Conservation (phyloP, 1,140 invertebrate genomes). For the Vanessa atalanta region DNA sequence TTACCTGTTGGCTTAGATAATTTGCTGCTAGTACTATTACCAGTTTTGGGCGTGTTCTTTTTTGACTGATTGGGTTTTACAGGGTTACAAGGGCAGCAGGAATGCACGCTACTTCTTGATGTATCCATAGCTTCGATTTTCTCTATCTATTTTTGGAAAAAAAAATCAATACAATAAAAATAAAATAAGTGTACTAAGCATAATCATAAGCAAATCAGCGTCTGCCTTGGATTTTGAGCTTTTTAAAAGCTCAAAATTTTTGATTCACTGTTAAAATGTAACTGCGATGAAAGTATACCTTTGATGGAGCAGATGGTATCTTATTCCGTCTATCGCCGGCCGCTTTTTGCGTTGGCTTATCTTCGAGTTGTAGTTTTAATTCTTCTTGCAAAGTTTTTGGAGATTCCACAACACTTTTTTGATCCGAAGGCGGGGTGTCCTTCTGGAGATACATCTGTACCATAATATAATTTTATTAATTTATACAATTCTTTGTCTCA, state of each 20-base stretch:
- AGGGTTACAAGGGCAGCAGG: constrained; percentile 66
- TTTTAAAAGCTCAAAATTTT: neutral
- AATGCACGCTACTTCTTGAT: constrained; percentile 69
- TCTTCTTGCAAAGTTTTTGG: constrained; percentile 55
- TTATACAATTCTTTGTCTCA: no score
- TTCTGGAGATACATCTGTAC: constrained; percentile 51
- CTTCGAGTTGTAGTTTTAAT: constrained; percentile 50
- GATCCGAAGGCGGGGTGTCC: constrained; percentile 28
- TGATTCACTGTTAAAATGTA: no score
- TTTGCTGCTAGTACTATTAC: constrained; percentile 26
- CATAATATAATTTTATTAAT: neutral
- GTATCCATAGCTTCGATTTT: constrained; percentile 77
- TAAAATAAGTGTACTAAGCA: neutral
- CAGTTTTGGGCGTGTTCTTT: constrained; percentile 36
- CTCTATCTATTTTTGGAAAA: constrained; percentile 51
- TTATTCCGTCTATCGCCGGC: constrained; percentile 50
- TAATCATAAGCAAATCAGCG: no score
- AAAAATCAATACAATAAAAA: neutral
- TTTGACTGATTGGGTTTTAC: constrained; percentile 31
- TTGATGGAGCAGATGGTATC: constrained; percentile 56
- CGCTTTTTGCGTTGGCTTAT: constrained; percentile 49
- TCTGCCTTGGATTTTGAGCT: neutral
- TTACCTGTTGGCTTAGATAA: constrained; percentile 58
- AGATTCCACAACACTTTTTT: constrained; percentile 21
- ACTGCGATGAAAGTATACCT: constrained; percentile 38